Evolutionary conservation across 1,140 invertebrate genomes (phyloP).

Genomic region (Eueides isabella): DNA sequence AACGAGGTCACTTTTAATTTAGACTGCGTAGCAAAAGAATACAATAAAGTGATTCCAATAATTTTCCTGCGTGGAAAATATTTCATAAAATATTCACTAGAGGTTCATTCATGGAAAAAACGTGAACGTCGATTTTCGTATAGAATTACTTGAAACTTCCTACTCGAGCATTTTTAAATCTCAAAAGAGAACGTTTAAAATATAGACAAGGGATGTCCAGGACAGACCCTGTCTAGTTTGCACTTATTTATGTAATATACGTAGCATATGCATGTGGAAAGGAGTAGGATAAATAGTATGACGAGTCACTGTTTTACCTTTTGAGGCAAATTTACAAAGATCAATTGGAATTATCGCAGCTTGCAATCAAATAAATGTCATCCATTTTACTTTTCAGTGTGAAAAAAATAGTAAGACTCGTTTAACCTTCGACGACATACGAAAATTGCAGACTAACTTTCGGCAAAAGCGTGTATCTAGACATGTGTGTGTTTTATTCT

Average conservation of each 20-base stretch:
- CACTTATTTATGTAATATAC: background rate
- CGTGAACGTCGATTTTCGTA: background rate
- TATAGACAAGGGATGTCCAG: background rate
- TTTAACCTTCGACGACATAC: background rate
- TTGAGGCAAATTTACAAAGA: too few species aligned
- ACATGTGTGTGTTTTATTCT: background rate
- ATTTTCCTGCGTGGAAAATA: constrained; percentile 7
- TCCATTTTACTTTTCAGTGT: too few species aligned
- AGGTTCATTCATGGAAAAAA: background rate
- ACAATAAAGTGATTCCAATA: constrained; percentile 6
- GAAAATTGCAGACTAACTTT: background rate
- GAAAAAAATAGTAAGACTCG: background rate
- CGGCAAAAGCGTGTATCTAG: background rate
- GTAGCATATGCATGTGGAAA: background rate
- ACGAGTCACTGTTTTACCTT: background rate
- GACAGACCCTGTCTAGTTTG: background rate
- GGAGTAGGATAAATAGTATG: background rate
- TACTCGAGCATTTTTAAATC: background rate
- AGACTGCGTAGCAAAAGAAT: constrained; percentile 11
- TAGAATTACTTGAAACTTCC: background rate
- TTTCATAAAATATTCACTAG: constrained; percentile 3
- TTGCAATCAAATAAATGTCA: background rate
- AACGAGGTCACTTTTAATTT: constrained; percentile 10
- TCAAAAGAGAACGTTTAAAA: background rate
- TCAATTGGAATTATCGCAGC: too few species aligned